These are phyloP conservation scores for Trilocha varians DNA, from an alignment of 2,888 invertebrate genomes.

Conservation along the genomic window DNA sequence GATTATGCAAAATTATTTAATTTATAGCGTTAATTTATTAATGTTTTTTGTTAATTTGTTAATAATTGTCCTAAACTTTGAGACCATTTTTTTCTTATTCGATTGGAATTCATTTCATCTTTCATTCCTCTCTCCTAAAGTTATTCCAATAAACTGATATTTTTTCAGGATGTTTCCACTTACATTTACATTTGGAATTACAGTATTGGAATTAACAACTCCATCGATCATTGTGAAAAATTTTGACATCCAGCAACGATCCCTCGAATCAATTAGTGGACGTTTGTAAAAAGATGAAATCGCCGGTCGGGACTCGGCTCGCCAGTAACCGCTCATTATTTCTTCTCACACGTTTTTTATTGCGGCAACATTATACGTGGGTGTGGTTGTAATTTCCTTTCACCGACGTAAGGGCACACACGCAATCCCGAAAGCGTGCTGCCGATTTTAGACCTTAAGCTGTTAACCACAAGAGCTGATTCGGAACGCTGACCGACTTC, in stretches of 20 bases:
- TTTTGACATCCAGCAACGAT: slow-evolving; percentile 34
- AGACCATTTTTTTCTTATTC: too few species aligned
- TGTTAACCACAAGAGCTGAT: slow-evolving; percentile 13
- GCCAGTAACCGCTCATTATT: slow-evolving; percentile 73
- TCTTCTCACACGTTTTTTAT: slow-evolving; percentile 73
- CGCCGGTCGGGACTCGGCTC: slow-evolving; percentile 47
- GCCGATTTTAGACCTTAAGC: slow-evolving; percentile 26
- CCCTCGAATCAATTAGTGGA: slow-evolving; percentile 64
- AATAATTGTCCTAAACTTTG: too few species aligned
- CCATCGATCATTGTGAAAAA: slow-evolving; percentile 20
- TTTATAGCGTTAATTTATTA: too few species aligned
- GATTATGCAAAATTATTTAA: too few species aligned
- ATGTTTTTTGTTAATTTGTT: too few species aligned
- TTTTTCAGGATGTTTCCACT: too few species aligned
- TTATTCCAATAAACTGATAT: too few species aligned
- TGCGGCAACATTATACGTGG: slow-evolving; percentile 73
- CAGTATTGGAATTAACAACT: too few species aligned
- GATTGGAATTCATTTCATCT: slow-evolving; percentile 63
- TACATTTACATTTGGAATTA: too few species aligned
- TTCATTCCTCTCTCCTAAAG: slow-evolving; percentile 58
- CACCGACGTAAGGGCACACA: slow-evolving; percentile 74
- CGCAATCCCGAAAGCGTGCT: slow-evolving; percentile 41
- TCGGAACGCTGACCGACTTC: slow-evolving; percentile 19
- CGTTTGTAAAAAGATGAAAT: slow-evolving; percentile 54
- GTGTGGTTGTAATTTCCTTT: slow-evolving; percentile 75